Evolutionary conservation across 2,113 vertebrate species (phyloP).

Genomic region (Acinonyx jubatus): DNA sequence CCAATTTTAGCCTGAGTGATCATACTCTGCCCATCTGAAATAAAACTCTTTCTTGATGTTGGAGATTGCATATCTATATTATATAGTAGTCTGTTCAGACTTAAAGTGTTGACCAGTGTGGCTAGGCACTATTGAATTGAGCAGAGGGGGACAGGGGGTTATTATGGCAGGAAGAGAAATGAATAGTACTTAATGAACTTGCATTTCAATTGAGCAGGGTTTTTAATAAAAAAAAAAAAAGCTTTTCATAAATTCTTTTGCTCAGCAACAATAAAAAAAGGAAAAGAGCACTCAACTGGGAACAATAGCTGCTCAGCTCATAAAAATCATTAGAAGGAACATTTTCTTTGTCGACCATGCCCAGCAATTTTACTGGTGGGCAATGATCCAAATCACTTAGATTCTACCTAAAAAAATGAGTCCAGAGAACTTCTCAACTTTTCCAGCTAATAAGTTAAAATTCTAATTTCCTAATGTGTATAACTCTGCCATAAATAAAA

Average conservation of each 20-base stretch:
- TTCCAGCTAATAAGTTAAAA: slow-evolving; percentile 58
- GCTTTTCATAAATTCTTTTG: slow-evolving; percentile 70
- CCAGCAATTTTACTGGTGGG: slow-evolving; percentile 68
- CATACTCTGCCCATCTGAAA: not conserved
- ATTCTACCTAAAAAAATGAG: slow-evolving; percentile 65
- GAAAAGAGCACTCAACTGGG: slow-evolving; percentile 49
- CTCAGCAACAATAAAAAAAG: slow-evolving; percentile 54
- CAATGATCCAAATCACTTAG: slow-evolving; percentile 60
- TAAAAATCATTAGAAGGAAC: slow-evolving; percentile 71
- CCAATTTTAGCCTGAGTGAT: not conserved
- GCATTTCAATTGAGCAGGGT: slow-evolving; percentile 55
- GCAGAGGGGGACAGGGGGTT: not conserved
- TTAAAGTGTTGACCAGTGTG: not conserved
- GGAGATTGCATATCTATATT: not conserved
- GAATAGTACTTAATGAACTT: slow-evolving; percentile 71
- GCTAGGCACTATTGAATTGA: not conserved
- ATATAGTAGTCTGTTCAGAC: not conserved
- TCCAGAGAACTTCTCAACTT: slow-evolving; percentile 4
- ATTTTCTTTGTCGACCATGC: slow-evolving; percentile 64
- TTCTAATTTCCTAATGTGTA: slow-evolving; percentile 36
- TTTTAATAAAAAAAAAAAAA: slow-evolving; percentile 59
- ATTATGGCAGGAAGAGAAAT: slow-evolving; percentile 34
- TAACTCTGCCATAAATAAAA: not conserved
- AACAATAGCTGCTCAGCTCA: slow-evolving; percentile 72
- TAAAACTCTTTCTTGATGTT: not conserved